Percentiles rank a stretch among this genome's conserved stretches.
These are phyloP conservation scores for Sciurus vulgaris DNA, from an alignment of 2,797 vertebrate species.

Conservation along the genomic window DNA sequence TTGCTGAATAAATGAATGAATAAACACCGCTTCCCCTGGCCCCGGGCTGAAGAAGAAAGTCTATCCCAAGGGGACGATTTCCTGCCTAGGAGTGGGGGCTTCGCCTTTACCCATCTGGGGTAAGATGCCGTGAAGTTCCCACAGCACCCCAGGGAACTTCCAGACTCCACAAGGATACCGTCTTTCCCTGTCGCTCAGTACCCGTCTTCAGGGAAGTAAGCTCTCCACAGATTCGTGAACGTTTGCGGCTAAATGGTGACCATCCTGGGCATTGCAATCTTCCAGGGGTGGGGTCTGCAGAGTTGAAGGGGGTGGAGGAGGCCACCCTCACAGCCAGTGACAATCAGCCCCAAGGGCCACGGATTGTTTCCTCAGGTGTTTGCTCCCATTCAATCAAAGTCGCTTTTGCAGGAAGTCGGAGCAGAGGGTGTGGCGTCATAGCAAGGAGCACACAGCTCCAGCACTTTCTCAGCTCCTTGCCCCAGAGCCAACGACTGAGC, in stretches of 20 bases:
- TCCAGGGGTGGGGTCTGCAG: neutral
- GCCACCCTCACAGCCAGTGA: no score
- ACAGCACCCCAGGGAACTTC: neutral
- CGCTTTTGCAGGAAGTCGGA: no score
- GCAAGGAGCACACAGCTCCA: neutral
- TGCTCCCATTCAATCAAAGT: neutral
- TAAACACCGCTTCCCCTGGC: neutral
- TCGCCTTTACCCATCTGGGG: neutral
- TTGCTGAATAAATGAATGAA: neutral
- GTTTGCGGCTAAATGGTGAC: neutral
- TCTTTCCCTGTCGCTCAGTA: neutral
- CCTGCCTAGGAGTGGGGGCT: neutral
- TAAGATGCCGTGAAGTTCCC: neutral
- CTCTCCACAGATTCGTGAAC: neutral
- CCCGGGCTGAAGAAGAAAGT: neutral
- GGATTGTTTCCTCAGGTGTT: neutral
- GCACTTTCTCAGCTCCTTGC: neutral
- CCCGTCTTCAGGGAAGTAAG: neutral
- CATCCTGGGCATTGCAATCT: neutral
- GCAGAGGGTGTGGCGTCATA: no score
- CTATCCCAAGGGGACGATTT: neutral
- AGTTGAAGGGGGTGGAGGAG: neutral
- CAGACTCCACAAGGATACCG: neutral
- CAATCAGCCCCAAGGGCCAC: neutral
- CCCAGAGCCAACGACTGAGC: neutral